Evolutionary conservation across 2,797 vertebrate species (phyloP).

Genomic region (Oceanodroma leucorhoa): DNA sequence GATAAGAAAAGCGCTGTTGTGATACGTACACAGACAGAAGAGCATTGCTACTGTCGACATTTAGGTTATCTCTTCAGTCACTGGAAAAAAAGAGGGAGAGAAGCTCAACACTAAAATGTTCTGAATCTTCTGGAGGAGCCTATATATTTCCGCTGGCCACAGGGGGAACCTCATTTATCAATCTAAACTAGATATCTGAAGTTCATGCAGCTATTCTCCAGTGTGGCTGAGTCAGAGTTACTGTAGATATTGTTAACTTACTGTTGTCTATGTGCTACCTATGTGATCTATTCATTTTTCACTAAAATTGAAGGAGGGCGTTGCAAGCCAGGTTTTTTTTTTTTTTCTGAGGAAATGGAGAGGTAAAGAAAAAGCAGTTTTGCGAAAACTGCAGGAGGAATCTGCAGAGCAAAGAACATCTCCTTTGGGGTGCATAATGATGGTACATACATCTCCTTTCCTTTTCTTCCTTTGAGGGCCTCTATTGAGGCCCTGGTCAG

Average conservation of each 20-base stretch:
- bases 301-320: background rate
- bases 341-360: background rate
- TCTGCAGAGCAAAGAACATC: background rate
- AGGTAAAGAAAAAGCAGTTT: background rate
- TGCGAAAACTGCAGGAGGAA: background rate
- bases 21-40: background rate
- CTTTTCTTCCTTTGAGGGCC: background rate
- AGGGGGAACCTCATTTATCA: background rate
- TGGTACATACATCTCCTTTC: background rate
- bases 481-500: background rate
- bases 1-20: background rate
- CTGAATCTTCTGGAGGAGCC: background rate
- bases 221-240: background rate
- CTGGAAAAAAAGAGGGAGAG: background rate
- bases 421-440: background rate
- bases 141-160: background rate
- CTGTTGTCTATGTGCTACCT: background rate
- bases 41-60: background rate
- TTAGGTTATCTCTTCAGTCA: background rate
- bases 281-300: background rate
- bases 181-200: background rate
- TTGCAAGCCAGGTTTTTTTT: background rate
- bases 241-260: background rate
- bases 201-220: background rate
- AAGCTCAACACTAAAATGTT: background rate